Percentiles rank a stretch among this genome's conserved stretches.
These are phyloP conservation scores for Cataglyphis altisquamis DNA, from an alignment of 2,888 invertebrate species.

Conservation along the genomic window DNA sequence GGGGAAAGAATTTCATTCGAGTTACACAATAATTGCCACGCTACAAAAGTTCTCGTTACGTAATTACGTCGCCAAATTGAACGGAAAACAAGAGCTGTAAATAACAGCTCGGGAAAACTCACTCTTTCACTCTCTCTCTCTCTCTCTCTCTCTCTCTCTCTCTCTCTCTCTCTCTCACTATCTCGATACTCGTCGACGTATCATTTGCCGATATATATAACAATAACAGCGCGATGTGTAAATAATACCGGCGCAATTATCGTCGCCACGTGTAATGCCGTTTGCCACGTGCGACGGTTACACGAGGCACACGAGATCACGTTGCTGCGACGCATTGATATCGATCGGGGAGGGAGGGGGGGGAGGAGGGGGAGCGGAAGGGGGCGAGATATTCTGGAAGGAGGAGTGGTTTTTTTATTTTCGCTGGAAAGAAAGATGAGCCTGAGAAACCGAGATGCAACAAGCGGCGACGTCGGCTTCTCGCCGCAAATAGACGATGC, in stretches of 20 bases:
- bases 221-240: neutral
- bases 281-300: conserved; percentile 23
- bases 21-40: neutral
- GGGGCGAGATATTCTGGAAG: no score
- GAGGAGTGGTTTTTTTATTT: neutral
- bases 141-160: no score
- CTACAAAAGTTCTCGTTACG: neutral
- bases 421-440: neutral
- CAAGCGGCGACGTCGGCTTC: neutral
- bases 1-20: neutral
- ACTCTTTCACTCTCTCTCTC: no score
- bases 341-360: neutral
- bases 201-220: neutral
- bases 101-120: neutral
- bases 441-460: neutral
- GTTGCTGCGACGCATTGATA: conserved; percentile 34
- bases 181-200: neutral
- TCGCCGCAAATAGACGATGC: conserved; percentile 4
- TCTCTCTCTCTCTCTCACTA: no score
- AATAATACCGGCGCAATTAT: conserved; percentile 25
- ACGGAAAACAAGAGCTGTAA: neutral
- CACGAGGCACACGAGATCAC: conserved; percentile 33
- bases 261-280: neutral
- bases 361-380: no score
- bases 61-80: conserved; percentile 15